These are phyloP conservation scores for Sebastes oblongus DNA, from an alignment of 2,797 vertebrate genomes.

Conservation along the genomic window DNA sequence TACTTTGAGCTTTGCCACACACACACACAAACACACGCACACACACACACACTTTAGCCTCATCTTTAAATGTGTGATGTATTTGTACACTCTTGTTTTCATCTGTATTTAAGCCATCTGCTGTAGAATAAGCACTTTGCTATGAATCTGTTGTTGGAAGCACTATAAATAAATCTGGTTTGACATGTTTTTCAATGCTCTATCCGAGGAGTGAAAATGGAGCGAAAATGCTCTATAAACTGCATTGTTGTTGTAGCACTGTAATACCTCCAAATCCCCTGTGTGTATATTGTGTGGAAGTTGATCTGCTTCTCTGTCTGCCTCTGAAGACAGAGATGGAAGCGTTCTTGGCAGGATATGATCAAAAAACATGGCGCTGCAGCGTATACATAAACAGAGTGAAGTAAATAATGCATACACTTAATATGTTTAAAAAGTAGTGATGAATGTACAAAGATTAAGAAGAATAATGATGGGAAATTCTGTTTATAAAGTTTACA, in stretches of 20 bases:
- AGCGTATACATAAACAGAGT: background rate
- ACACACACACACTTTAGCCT: background rate
- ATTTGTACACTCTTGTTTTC: conserved; percentile 32
- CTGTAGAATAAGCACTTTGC: conserved; percentile 45
- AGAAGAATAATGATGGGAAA: background rate
- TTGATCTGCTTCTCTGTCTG: conserved; percentile 30
- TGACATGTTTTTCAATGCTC: conserved; percentile 36
- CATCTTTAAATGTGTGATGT: conserved; percentile 35
- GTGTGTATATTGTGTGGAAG: conserved; percentile 32
- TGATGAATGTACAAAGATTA: background rate
- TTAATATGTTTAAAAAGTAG: background rate
- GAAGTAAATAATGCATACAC: background rate
- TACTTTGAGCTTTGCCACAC: conserved; percentile 41
- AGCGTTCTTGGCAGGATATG: background rate
- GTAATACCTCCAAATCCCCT: conserved; percentile 47
- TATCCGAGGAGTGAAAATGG: conserved; percentile 10
- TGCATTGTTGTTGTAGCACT: conserved; percentile 41
- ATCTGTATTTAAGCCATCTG: conserved; percentile 36
- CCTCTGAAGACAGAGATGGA: conserved; percentile 1
- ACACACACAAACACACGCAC: background rate
- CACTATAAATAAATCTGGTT: conserved; percentile 49
- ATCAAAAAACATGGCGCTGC: background rate
- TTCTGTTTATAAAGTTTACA: background rate
- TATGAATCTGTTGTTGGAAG: conserved; percentile 24
- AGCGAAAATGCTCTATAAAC: conserved; percentile 43